phyloP scores from a whole-genome alignment of 2,888 invertebrate species.

The Crossocerus cetratus region DNA sequence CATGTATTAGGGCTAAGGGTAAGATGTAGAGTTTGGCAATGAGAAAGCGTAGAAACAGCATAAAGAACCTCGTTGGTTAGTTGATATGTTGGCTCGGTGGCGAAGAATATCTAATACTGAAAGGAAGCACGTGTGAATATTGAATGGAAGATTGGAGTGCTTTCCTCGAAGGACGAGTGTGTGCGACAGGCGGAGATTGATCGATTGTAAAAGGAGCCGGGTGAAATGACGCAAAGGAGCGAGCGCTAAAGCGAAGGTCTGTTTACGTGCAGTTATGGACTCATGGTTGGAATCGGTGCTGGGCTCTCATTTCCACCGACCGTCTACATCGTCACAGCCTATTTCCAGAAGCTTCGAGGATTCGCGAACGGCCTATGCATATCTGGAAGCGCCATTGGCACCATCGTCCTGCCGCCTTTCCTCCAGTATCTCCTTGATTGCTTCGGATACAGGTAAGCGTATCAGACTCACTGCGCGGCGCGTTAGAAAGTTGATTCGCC shows the following conservation, averaged over 20 bases:
- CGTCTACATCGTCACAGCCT: conserved; percentile 92
- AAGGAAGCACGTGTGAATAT: neutral
- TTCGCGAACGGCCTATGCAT: conserved; percentile 93
- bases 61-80: too few relatives aligned
- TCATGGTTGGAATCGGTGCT: conserved; percentile 90
- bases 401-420: conserved; percentile 89
- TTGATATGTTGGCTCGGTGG: too few relatives aligned
- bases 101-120: too few relatives aligned
- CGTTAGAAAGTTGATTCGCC: conserved; percentile 6
- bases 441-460: conserved; percentile 85
- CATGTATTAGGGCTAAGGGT: too few relatives aligned
- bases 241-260: neutral
- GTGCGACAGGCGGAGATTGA: neutral
- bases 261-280: conserved; percentile 82
- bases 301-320: conserved; percentile 92
- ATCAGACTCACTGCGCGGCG: neutral
- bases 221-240: neutral
- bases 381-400: conserved; percentile 91
- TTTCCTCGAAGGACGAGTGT: neutral
- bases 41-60: too few relatives aligned
- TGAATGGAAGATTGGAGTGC: neutral
- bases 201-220: neutral
- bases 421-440: conserved; percentile 85
- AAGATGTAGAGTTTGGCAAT: too few relatives aligned
- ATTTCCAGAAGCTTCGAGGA: conserved; percentile 87